phyloP scores from a whole-genome alignment of 2,113 vertebrate species.

The Thalassoma bifasciatum region DNA sequence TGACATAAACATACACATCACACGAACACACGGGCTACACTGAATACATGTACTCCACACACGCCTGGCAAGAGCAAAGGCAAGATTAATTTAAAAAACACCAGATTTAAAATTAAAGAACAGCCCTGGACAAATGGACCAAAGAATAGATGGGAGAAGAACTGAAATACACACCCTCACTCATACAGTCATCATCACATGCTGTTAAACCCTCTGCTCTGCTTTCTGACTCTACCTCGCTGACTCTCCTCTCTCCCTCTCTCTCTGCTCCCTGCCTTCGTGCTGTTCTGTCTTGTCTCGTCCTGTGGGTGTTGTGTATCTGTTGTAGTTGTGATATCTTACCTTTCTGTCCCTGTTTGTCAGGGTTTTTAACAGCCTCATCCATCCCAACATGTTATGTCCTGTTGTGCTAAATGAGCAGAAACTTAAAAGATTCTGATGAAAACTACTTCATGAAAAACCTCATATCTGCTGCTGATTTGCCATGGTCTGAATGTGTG shows the following conservation, averaged over 20 bases:
- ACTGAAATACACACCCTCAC: slow-evolving; percentile 40
- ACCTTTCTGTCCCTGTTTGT: slow-evolving; percentile 40
- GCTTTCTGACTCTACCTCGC: slow-evolving; percentile 75
- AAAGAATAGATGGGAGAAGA: slow-evolving; percentile 71
- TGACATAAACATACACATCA: slow-evolving; percentile 27
- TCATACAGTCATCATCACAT: slow-evolving; percentile 35
- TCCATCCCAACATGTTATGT: slow-evolving; percentile 19
- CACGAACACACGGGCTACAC: slow-evolving; percentile 12
- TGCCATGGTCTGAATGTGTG: slow-evolving; percentile 39
- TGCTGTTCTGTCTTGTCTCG: slow-evolving; percentile 64
- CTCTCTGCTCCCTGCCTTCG: slow-evolving; percentile 45
- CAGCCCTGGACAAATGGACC: slow-evolving; percentile 64
- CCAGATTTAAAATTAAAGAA: slow-evolving; percentile 25
- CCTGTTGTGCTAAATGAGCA: slow-evolving; percentile 25
- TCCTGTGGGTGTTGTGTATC: slow-evolving; percentile 63
- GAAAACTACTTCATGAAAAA: slow-evolving; percentile 44
- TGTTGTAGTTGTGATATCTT: slow-evolving; percentile 50
- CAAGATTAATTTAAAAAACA: slow-evolving; percentile 24
- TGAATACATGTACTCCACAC: slow-evolving; percentile 29
- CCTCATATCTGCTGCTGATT: slow-evolving; percentile 45
- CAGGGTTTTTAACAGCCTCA: slow-evolving; percentile 21
- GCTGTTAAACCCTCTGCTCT: slow-evolving; percentile 52
- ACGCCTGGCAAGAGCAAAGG: slow-evolving; percentile 25
- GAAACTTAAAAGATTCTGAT: slow-evolving; percentile 27
- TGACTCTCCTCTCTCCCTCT: slow-evolving; percentile 39